Conservation (phyloP, 1,140 invertebrate species). For the Sycophila sp. region DNA sequence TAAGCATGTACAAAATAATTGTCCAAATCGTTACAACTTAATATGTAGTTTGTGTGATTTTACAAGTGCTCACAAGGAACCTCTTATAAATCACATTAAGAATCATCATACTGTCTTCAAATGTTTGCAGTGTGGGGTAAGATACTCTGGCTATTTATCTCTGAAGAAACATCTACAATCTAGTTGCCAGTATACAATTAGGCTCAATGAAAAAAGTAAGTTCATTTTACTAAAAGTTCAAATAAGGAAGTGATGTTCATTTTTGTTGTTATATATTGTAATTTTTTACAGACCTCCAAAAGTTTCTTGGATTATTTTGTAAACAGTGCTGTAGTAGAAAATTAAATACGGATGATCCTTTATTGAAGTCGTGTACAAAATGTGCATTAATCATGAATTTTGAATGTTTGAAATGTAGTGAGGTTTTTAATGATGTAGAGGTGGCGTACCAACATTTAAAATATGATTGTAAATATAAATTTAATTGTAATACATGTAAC, state of each 20-base stretch:
- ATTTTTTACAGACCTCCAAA: constrained; percentile 1
- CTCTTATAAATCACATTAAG: background rate
- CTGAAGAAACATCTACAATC: background rate
- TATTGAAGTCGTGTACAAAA: background rate
- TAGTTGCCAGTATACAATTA: background rate
- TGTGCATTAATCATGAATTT: background rate
- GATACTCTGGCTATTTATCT: background rate
- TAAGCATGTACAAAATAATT: background rate
- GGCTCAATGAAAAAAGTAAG: background rate
- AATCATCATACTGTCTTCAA: background rate
- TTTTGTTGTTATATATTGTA: background rate
- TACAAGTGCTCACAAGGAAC: background rate
- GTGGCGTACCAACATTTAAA: background rate
- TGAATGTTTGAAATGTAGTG: background rate
- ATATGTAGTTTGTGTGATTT: background rate
- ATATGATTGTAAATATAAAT: background rate
- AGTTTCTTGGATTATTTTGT: background rate
- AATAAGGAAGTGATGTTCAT: background rate
- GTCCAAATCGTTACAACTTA: background rate
- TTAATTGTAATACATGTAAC: background rate
- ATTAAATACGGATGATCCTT: background rate
- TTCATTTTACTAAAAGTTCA: background rate
- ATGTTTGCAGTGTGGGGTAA: background rate
- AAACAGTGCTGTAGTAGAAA: background rate
- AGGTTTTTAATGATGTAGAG: background rate